Percentiles rank a stretch among this genome's conserved stretches.
Conservation (phyloP, 1,140 invertebrate species). For the Trachymyrmex cornetzi region DNA sequence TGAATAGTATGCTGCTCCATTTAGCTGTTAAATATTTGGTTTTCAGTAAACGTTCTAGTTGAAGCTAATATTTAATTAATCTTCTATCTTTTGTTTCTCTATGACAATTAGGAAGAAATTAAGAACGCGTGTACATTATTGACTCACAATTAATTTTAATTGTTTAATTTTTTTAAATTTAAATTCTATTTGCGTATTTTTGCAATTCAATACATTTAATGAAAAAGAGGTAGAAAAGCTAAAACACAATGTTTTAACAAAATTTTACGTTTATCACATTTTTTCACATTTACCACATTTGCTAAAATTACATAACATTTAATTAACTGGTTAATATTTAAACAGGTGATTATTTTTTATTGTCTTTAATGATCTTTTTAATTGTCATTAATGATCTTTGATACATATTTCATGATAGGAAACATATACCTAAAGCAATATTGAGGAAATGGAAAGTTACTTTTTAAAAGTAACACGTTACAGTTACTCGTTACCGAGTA, state of each 20-base stretch:
- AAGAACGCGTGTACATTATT: background rate
- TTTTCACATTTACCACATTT: background rate
- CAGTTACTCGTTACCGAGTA: no score
- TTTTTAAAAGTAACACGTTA: no score
- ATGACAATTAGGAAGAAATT: background rate
- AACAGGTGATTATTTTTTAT: background rate
- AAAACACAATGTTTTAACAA: background rate
- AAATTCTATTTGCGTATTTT: background rate
- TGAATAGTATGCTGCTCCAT: conserved; percentile 37
- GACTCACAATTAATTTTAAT: background rate
- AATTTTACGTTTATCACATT: background rate
- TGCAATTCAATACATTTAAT: background rate
- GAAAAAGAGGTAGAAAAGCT: no score
- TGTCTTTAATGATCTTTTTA: background rate
- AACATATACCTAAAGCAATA: background rate
- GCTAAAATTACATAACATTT: background rate
- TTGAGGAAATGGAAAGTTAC: no score
- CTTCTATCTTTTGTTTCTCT: background rate
- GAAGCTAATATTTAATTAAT: background rate
- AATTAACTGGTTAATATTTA: background rate
- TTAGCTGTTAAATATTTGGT: conserved; percentile 35
- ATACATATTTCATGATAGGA: background rate
- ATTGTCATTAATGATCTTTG: background rate
- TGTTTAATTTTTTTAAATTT: background rate
- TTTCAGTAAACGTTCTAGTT: background rate